phyloP scores from a whole-genome alignment of 2,113 vertebrate species.

The Nestor notabilis region DNA sequence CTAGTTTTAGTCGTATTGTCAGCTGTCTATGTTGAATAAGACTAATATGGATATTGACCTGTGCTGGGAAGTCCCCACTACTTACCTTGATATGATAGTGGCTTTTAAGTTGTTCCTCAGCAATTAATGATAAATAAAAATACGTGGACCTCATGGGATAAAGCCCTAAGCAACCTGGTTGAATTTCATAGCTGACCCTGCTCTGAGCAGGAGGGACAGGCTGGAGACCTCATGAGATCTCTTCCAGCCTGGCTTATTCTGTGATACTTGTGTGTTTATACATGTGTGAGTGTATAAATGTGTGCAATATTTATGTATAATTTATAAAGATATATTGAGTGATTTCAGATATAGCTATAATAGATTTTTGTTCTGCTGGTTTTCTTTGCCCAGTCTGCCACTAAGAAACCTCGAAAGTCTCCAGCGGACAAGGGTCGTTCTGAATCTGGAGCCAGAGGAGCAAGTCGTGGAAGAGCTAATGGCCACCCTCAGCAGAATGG shows the following conservation, averaged over 20 bases:
- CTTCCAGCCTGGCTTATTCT: neutral
- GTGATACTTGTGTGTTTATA: neutral
- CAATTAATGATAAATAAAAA: neutral
- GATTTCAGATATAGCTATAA: constrained; percentile 18
- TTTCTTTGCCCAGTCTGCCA: constrained; percentile 81
- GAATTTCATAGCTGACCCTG: neutral
- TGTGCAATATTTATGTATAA: neutral
- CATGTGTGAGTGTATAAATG: neutral
- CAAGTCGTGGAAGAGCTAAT: constrained; percentile 85
- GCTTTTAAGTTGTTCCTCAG: neutral
- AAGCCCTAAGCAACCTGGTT: neutral
- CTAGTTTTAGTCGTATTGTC: neutral
- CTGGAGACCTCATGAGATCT: neutral
- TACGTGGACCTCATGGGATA: neutral
- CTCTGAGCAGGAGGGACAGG: neutral
- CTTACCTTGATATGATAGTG: neutral
- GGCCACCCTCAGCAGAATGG: constrained; percentile 93
- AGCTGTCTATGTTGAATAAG: neutral
- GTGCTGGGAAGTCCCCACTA: accelerated
- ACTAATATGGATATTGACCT: accelerated
- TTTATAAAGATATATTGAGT: neutral
- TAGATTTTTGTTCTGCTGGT: constrained; percentile 28
- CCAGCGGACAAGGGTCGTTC: constrained; percentile 84
- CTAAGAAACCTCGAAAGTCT: constrained; percentile 91
- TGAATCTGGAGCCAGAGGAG: constrained; percentile 77